These are phyloP conservation scores for Thomomys bottae DNA, from an alignment of 2,113 vertebrate species.

Conservation along the genomic window DNA sequence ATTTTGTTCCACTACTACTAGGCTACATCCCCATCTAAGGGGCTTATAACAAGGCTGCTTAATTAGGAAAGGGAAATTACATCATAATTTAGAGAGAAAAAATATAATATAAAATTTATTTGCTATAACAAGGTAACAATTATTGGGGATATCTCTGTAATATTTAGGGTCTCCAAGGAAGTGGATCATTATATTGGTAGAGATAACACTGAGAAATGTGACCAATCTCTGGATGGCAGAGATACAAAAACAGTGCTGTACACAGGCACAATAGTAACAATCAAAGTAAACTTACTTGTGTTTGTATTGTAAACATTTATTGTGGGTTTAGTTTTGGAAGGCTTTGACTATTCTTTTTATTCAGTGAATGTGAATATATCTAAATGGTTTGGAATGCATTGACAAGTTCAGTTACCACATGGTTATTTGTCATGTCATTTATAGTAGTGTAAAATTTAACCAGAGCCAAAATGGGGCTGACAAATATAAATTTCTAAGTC, in stretches of 20 bases:
- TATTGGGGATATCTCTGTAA: background rate
- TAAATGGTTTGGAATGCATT: background rate
- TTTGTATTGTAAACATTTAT: background rate
- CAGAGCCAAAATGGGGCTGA: background rate
- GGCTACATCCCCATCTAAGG: too few relatives aligned
- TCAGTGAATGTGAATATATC: background rate
- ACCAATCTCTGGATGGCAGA: too few relatives aligned
- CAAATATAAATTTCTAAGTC: constrained; percentile 24
- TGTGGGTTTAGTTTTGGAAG: background rate
- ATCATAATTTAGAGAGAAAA: background rate
- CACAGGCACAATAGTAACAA: background rate
- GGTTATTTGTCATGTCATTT: background rate
- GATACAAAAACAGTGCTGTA: background rate
- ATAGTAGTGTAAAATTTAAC: background rate
- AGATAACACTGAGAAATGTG: background rate
- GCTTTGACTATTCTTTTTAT: background rate
- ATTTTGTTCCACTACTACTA: too few relatives aligned
- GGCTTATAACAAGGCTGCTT: too few relatives aligned
- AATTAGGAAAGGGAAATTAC: background rate
- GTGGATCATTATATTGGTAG: background rate
- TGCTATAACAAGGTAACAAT: background rate
- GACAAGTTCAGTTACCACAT: background rate
- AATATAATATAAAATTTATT: background rate
- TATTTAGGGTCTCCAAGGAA: too few relatives aligned
- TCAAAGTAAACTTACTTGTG: background rate